Evolutionary conservation across 2,888 invertebrate species (phyloP), one percentile per base, ranked within the genome.

Genomic region (Eupithecia vulgata): DNA sequence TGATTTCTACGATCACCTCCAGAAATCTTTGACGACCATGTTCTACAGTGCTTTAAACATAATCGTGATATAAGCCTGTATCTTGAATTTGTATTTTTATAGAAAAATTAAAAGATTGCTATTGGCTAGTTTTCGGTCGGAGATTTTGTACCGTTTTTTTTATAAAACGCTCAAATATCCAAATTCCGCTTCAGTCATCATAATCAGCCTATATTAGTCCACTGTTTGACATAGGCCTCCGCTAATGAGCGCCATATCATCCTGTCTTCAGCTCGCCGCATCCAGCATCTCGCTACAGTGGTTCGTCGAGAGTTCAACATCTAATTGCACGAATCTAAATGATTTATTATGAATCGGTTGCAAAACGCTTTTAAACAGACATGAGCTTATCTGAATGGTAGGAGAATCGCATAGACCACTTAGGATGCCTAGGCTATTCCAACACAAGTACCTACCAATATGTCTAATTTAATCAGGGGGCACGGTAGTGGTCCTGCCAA

Each of bases 341-440:
- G 30, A 61, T 30, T 30, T 34, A 61, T 61, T 61, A 61, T 34
- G 61, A 61, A 34, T 61, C 61, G 17, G 34, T 34, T 61, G 17
- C 61, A 17, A 61, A 61, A 61, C 59, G 15, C 34, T 57, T 57
- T 13, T 25, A 21, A 17, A 61, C 4, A 34, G 34, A 34, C 61
- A 8, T 15, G 34, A 17, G 17, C 8, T 4, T 61, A 34, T 3
- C 17, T 34, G 61, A 61, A 61, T 61, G 34, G 17, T 17, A 12
- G 7, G 10, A 34, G 17, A 25, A 13, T 59, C 30, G 59, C 17
- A 17, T 17, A 61, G 34, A 61, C 61, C 61, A 61, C 61, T 61
- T 34, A 61, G 59, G 30, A 59, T 61, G 61, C 17, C 30, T 61
- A 61, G 34, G n/a, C n/a, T n/a, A n/a, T n/a, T n/a, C n/a, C n/a